Evolutionary conservation across 1,140 invertebrate species (phyloP).

Genomic region (Pantala flavescens): DNA sequence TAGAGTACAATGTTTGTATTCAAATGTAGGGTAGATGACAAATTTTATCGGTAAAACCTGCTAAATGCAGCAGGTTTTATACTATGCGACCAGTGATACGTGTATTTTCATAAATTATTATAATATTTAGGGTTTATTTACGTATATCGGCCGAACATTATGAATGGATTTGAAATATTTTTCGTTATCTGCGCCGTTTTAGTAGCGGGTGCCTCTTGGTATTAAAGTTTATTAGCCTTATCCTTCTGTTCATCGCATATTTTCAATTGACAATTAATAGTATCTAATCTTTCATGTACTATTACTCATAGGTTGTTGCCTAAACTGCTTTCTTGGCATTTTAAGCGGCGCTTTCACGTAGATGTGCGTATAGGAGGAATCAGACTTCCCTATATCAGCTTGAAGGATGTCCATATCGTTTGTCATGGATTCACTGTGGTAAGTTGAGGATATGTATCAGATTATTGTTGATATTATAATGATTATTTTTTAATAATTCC

Average conservation of each 20-base stretch:
- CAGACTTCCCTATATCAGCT: conserved; percentile 52
- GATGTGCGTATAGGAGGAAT: conserved; percentile 55
- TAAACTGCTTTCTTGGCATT: conserved; percentile 52
- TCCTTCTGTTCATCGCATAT: not conserved
- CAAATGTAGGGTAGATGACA: not conserved
- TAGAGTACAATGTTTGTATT: not conserved
- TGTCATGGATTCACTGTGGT: conserved; percentile 58
- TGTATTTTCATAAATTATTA: no score
- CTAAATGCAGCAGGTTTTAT: not conserved
- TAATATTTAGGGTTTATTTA: no score
- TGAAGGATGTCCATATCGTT: conserved; percentile 52
- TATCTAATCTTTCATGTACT: not conserved
- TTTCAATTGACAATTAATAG: not conserved
- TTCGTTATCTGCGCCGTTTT: not conserved
- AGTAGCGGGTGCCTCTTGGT: not conserved
- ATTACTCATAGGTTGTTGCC: conserved; percentile 48
- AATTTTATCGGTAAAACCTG: not conserved
- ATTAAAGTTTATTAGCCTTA: not conserved
- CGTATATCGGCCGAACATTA: not conserved
- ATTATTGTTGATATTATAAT: not conserved
- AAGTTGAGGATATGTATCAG: conserved; percentile 32
- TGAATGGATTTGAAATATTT: conserved; percentile 8
- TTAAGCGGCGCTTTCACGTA: conserved; percentile 53
- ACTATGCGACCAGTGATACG: no score
- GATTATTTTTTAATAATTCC: conserved; percentile 12